A percentile compares a stretch with the other conserved stretches of the same genome.
phyloP scores from a whole-genome alignment of 1,140 invertebrate genomes.

The Oreohelix idahoensis region DNA sequence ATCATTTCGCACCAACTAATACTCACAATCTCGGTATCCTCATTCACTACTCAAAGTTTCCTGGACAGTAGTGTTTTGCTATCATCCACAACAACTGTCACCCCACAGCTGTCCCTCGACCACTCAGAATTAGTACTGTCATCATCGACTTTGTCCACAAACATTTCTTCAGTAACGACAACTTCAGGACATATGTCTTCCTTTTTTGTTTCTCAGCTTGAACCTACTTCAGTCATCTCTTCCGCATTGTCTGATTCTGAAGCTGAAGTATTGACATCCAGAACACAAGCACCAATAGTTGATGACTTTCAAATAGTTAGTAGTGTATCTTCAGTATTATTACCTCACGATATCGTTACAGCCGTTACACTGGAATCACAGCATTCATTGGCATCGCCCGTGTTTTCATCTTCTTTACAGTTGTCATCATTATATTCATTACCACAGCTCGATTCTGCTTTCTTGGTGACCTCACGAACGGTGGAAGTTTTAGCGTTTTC shows the following conservation, averaged over 20 bases:
- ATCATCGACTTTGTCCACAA: background rate
- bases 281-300: background rate
- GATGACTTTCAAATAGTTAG: too few relatives aligned
- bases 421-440: background rate
- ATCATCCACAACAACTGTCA: background rate
- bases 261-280: background rate
- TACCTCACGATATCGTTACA: background rate
- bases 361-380: background rate
- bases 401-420: background rate
- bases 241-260: background rate
- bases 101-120: background rate
- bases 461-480: background rate
- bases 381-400: background rate
- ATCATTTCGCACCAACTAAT: background rate
- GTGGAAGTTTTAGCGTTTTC: background rate
- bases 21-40: background rate
- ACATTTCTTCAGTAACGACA: background rate
- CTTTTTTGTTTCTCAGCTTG: background rate
- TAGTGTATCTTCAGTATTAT: too few relatives aligned
- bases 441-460: background rate
- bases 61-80: background rate
- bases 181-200: background rate
- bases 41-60: background rate
- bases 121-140: background rate
- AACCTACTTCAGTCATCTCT: background rate